Evolutionary conservation across 2,797 vertebrate species (phyloP), one percentile per base, ranked within the genome.

Genomic region (Xiphorhynchus erythropygius): DNA sequence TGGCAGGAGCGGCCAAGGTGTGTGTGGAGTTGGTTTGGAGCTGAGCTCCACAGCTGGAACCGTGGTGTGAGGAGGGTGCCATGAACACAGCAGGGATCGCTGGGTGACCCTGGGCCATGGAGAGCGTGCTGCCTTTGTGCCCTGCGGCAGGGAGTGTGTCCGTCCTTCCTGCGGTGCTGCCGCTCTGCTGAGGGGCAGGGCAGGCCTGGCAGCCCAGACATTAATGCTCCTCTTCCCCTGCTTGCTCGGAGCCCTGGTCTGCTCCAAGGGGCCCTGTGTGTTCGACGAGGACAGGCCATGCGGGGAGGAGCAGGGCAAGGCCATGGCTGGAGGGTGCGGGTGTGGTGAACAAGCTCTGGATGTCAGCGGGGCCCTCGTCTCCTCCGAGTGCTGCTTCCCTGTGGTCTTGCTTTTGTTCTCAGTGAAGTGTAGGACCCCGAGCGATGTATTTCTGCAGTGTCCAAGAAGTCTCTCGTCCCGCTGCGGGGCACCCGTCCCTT

Each of bases 231-330:
- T 41, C 11, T 21, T 19, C 1, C 7, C n/a, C 47, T 19, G n/a
- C n/a, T 3, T 2, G 53, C 63, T 9, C 8, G 15, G 37, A 52
- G 53, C 49, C 68, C 13, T 8, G 9, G 14, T 14, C 18, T 3
- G 81, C 60, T 41, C 18, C 2, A 0, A 8, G 28, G 25, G 3
- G 3, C 39, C 44, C 5, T 0, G 22, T 1, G 41, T 9, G 25
- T 3, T 42, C 1, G 1, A 1, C 5, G 76, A 19, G 55, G 55
- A 25, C 23, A 0, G 3, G 0, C 4, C 3, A 1, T 2, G 17
- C 2, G 10, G 22, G 18, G 57, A 32, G 17, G 3, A 11, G 42
- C 33, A 1, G 87, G 32, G 3, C 28, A 2, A 9, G n/a, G 84
- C 68, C 15, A 0, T 1, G 56, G 28, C 69, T 8, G 50, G 14